These are phyloP conservation scores for Micromesistius poutassou DNA, from an alignment of 2,797 vertebrate species.

Conservation along the genomic window DNA sequence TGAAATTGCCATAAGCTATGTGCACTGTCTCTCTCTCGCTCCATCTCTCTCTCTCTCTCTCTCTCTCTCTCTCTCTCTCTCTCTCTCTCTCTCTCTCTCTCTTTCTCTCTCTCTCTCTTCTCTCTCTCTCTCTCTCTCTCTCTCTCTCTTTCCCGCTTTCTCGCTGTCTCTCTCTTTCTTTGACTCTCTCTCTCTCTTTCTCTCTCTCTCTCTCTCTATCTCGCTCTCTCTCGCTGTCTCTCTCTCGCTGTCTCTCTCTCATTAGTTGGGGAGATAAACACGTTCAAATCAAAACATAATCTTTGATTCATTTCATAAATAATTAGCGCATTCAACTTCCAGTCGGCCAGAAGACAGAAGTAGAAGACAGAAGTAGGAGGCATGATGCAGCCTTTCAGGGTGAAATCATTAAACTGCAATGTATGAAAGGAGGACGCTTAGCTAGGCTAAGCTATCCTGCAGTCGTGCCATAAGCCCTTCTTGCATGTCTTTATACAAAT, in stretches of 20 bases:
- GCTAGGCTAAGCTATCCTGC: background rate
- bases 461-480: background rate
- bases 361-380: too few relatives aligned
- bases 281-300: background rate
- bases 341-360: background rate
- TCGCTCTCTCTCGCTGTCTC: background rate
- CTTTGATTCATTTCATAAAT: conserved; percentile 3
- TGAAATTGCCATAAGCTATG: background rate
- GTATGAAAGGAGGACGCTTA: background rate
- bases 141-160: background rate
- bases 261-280: background rate
- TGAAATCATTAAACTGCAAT: background rate
- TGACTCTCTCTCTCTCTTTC: background rate
- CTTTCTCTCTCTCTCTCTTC: background rate
- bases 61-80: background rate
- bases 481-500: background rate
- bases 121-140: background rate
- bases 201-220: background rate
- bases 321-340: background rate
- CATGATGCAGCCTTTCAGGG: background rate
- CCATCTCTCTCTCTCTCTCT: background rate
- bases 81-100: background rate
- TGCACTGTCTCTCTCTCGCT: background rate
- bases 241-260: background rate
- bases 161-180: background rate